Percentiles rank a stretch among this genome's conserved stretches.
Conservation (phyloP, 2,113 vertebrate genomes). For the Microcebus murinus region DNA sequence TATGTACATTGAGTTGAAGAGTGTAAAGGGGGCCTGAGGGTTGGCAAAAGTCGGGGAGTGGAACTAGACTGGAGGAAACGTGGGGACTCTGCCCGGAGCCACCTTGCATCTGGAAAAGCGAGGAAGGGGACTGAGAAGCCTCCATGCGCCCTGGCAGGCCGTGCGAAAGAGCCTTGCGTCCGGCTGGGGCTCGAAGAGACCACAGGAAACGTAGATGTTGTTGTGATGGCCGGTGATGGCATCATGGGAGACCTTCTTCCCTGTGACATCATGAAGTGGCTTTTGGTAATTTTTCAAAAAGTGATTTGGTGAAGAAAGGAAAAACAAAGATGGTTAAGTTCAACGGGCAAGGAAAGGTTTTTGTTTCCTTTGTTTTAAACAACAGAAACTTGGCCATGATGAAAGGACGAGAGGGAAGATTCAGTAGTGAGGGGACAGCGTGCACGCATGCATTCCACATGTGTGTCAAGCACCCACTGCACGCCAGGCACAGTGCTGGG, state of each 20-base stretch:
- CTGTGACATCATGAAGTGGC: not conserved
- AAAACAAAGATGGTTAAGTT: not conserved
- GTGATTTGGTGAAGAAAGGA: not conserved
- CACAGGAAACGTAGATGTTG: not conserved
- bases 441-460: not conserved
- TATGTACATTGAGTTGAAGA: not conserved
- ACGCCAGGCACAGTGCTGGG: not conserved
- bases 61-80: too few species aligned
- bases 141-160: not conserved
- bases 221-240: too few species aligned
- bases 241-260: too few species aligned
- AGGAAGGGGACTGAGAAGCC: not conserved
- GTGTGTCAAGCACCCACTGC: not conserved
- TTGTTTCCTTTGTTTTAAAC: not conserved
- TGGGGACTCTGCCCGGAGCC: too few species aligned
- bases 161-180: too few species aligned
- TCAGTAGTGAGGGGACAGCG: accelerated
- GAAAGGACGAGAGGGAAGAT: not conserved
- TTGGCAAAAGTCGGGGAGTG: not conserved
- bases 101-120: not conserved
- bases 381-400: not conserved
- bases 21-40: not conserved
- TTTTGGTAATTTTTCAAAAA: not conserved
- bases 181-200: not conserved
- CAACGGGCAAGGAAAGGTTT: not conserved